phyloP scores from a whole-genome alignment of 1,140 invertebrate species.

The Mactra quadrangularis region DNA sequence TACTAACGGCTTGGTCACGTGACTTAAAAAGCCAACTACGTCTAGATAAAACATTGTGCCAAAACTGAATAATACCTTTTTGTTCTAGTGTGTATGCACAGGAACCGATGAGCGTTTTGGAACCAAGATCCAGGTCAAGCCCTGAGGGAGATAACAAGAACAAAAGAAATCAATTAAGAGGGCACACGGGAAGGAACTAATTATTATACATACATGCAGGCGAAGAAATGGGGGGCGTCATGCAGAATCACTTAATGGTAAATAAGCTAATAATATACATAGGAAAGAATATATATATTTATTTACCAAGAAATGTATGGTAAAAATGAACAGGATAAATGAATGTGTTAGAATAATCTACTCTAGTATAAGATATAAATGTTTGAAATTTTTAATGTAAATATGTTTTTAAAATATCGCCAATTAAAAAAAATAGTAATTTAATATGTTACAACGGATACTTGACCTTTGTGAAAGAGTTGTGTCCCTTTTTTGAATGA shows the following conservation, averaged over 20 bases:
- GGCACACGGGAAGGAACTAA: slow-evolving; percentile 17
- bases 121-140: slow-evolving; percentile 55
- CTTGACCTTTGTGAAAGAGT: no score
- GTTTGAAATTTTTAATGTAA: no score
- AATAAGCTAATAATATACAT: slow-evolving; percentile 21
- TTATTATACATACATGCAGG: slow-evolving; percentile 42
- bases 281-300: no score
- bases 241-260: slow-evolving; percentile 30
- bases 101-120: slow-evolving; percentile 40
- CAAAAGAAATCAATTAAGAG: slow-evolving; percentile 57
- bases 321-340: no score
- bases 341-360: no score
- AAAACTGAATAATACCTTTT: slow-evolving; percentile 52
- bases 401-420: no score
- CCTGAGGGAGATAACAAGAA: slow-evolving; percentile 55
- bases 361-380: no score
- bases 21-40: slow-evolving; percentile 26
- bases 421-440: no score
- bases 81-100: slow-evolving; percentile 56
- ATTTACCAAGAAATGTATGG: no score
- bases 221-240: not conserved
- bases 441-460: no score
- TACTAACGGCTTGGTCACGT: not conserved
- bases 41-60: slow-evolving; percentile 31
- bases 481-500: no score